Evolutionary conservation across 2,113 vertebrate species (phyloP).

Genomic region (Aleadryas rufinucha): DNA sequence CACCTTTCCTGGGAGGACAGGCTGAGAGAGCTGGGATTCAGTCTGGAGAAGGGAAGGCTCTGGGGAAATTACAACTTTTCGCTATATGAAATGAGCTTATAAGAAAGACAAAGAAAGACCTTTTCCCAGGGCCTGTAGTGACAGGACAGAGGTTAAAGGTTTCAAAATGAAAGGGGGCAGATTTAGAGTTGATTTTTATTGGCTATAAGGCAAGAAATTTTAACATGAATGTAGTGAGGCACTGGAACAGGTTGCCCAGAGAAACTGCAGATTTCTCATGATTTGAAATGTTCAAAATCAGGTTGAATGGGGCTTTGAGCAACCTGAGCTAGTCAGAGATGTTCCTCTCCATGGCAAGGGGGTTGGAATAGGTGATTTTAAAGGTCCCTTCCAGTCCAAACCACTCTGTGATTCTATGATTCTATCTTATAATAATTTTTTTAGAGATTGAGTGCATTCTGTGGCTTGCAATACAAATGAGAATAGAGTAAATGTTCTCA

Average conservation of each 20-base stretch:
- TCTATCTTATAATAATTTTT: neutral
- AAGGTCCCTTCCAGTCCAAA: neutral
- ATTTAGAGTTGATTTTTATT: neutral
- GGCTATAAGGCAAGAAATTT: neutral
- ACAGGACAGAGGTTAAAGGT: neutral
- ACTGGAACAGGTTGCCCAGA: neutral
- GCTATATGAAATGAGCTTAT: neutral
- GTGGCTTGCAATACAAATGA: neutral
- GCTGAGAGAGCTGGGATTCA: neutral
- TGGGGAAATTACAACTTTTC: rapidly evolving
- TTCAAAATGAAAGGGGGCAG: neutral
- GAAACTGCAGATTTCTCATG: neutral
- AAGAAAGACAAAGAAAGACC: neutral
- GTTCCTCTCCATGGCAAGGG: neutral
- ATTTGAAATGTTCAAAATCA: neutral
- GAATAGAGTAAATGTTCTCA: neutral
- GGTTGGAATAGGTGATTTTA: neutral
- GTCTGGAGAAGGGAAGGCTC: neutral
- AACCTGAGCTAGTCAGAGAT: neutral
- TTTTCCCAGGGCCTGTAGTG: neutral
- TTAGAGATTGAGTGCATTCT: neutral
- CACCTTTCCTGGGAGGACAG: neutral
- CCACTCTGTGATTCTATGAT: neutral
- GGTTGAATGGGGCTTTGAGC: neutral
- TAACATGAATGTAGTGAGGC: neutral